Conservation (phyloP, 92 coral and sea anemone species). For the Heliopora coerulea region DNA sequence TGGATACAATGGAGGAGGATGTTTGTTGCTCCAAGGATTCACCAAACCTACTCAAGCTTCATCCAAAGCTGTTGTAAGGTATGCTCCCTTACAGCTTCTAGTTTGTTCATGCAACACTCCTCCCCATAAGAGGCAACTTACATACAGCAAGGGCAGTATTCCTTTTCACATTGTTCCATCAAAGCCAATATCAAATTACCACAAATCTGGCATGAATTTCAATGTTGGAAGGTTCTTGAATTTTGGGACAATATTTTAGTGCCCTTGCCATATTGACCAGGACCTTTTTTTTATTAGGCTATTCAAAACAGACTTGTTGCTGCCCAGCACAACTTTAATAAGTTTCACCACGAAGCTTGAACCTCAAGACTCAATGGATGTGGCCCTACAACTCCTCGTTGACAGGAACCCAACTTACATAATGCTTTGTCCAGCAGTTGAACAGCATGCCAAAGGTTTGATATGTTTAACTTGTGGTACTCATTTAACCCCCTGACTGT, state of each 20-base stretch:
- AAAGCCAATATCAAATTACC: too few relatives aligned
- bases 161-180: too few relatives aligned
- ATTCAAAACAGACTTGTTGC: conserved; percentile 63
- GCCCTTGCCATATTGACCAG: background rate
- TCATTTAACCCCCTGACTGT: too few relatives aligned
- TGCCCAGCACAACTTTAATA: conserved; percentile 70
- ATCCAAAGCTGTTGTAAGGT: conserved; percentile 85
- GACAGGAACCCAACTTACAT: conserved; percentile 83
- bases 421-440: conserved; percentile 53
- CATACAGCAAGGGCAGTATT: too few relatives aligned
- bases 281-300: conserved; percentile 50
- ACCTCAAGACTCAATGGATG: conserved; percentile 53
- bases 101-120: background rate
- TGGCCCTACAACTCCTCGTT: conserved; percentile 80
- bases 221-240: too few relatives aligned
- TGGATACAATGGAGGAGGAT: conserved; percentile 90
- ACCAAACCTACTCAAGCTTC: conserved; percentile 44
- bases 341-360: conserved; percentile 71
- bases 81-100: background rate
- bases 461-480: too few relatives aligned
- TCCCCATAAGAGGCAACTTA: too few relatives aligned
- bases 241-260: background rate
- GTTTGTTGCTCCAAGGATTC: conserved; percentile 67
- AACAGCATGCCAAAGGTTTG: background rate
- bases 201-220: too few relatives aligned